Percentiles rank a stretch among this genome's conserved stretches.
Evolutionary conservation across 2,113 vertebrate genomes (phyloP).

Genomic region (Percina caprodes): DNA sequence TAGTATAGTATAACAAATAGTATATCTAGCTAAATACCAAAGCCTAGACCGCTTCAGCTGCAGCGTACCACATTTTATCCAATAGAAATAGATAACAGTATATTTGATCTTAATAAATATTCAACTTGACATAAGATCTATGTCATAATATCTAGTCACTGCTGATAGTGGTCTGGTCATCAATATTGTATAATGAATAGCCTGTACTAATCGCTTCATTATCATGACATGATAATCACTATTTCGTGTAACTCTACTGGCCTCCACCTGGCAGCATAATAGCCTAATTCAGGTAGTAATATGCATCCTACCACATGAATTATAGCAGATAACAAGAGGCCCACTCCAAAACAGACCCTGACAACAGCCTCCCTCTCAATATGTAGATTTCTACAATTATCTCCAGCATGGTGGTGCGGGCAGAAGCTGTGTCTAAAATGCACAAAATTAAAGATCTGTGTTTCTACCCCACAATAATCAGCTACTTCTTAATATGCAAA

Average conservation of each 20-base stretch:
- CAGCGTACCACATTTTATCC: not conserved
- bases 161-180: constrained; percentile 25
- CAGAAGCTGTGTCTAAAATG: constrained; percentile 84
- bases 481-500: constrained; percentile 81
- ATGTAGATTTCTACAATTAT: constrained; percentile 85
- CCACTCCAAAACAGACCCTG: constrained; percentile 64
- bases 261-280: constrained; percentile 78
- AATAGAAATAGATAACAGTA: not conserved
- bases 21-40: not conserved
- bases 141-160: constrained; percentile 23
- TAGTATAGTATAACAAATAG: not conserved
- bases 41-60: not conserved
- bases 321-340: constrained; percentile 74
- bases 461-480: constrained; percentile 78
- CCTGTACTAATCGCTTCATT: constrained; percentile 72
- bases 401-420: constrained; percentile 70
- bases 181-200: constrained; percentile 50
- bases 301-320: constrained; percentile 78
- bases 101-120: constrained; percentile 32
- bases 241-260: constrained; percentile 73
- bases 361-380: constrained; percentile 75
- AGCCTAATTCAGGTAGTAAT: constrained; percentile 77
- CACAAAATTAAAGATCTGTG: constrained; percentile 84
- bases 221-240: constrained; percentile 68
- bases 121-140: constrained; percentile 30